Conservation (phyloP, 2,113 vertebrate species). For the Salvelinus fontinalis region DNA sequence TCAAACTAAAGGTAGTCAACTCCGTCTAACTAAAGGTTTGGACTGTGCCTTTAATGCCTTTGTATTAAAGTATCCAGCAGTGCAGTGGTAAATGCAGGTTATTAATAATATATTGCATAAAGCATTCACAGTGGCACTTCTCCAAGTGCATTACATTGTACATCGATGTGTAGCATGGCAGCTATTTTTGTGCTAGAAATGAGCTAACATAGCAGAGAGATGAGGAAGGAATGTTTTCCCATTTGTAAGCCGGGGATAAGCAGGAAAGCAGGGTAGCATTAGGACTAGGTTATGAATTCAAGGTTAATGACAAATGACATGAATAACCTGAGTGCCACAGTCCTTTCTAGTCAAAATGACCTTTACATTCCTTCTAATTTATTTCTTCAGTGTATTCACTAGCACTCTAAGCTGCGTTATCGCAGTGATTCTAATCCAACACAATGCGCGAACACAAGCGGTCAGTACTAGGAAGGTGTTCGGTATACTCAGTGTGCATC, state of each 20-base stretch:
- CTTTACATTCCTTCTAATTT: neutral
- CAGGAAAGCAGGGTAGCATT: too few relatives aligned
- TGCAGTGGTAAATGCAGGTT: neutral
- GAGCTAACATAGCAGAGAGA: too few relatives aligned
- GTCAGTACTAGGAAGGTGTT: neutral
- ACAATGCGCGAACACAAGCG: neutral
- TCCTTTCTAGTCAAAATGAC: neutral
- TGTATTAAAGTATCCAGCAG: neutral
- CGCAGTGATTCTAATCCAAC: neutral
- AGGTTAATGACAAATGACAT: too few relatives aligned
- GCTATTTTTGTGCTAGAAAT: too few relatives aligned
- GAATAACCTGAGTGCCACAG: neutral
- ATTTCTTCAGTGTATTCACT: neutral
- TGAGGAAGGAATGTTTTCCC: too few relatives aligned
- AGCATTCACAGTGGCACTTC: neutral
- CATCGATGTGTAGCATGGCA: neutral
- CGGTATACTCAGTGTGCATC: too few relatives aligned
- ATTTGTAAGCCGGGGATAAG: too few relatives aligned
- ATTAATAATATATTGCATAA: neutral
- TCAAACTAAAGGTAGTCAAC: constrained; percentile 63
- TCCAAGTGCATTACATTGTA: neutral
- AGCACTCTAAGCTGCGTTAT: neutral
- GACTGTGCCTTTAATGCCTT: neutral
- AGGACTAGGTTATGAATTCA: too few relatives aligned
- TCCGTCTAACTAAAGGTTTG: constrained; percentile 87